A percentile compares a stretch with the other conserved stretches of the same genome.
These are phyloP conservation scores for Gnatocerus cornutus DNA, from an alignment of 2,888 invertebrate genomes.

Conservation along the genomic window DNA sequence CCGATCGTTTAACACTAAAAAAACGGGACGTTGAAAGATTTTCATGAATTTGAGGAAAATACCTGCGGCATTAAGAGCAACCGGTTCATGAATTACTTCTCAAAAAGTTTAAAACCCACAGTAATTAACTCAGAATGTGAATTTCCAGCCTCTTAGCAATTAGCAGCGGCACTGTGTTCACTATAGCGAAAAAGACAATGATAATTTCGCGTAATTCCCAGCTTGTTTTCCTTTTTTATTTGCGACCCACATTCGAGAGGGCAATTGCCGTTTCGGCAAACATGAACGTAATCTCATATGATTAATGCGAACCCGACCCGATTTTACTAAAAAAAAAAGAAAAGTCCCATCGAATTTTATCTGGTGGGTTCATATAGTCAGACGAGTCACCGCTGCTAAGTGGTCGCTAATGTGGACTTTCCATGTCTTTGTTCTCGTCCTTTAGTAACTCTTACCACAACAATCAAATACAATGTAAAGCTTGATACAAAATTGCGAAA, in stretches of 20 bases:
- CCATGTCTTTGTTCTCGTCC: neutral
- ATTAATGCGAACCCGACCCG: slow-evolving; percentile 9
- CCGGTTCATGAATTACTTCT: slow-evolving; percentile 29
- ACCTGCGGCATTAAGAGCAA: slow-evolving; percentile 16
- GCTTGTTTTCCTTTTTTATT: slow-evolving; percentile 22
- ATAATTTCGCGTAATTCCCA: slow-evolving; percentile 33
- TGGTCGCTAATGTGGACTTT: too few species aligned
- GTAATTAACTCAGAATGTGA: slow-evolving; percentile 39
- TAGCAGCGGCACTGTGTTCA: slow-evolving; percentile 26
- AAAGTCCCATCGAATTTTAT: too few species aligned
- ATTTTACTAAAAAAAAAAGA: neutral
- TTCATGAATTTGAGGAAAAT: neutral
- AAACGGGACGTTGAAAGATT: neutral
- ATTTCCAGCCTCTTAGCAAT: slow-evolving; percentile 33
- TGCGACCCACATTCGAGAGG: slow-evolving; percentile 19
- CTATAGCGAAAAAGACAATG: slow-evolving; percentile 37
- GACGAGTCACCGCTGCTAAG: too few species aligned
- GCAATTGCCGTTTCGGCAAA: neutral
- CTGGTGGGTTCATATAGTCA: too few species aligned
- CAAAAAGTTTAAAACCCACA: slow-evolving; percentile 37
- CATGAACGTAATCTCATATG: slow-evolving; percentile 13
- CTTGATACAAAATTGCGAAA: slow-evolving; percentile 6
- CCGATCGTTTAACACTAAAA: neutral
- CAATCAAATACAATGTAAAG: slow-evolving; percentile 5
- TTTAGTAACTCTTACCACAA: neutral